phyloP scores from a whole-genome alignment of 2,113 vertebrate genomes.

The Pelecanoides urinatrix region DNA sequence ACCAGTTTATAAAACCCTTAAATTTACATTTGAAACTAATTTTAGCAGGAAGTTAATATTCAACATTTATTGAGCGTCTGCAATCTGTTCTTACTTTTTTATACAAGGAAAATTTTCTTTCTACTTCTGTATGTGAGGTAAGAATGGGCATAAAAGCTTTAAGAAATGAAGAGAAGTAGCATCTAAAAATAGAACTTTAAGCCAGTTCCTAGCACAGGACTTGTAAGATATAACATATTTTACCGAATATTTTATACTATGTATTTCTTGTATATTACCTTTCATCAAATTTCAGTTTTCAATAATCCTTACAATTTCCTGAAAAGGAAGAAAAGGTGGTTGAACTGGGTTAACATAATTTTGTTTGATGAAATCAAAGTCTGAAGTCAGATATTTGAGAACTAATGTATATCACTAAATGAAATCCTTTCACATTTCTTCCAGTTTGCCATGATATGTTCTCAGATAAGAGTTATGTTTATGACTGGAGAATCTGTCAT shows the following conservation, averaged over 20 bases:
- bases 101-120: neutral
- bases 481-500: neutral
- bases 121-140: neutral
- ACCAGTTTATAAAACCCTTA: neutral
- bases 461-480: neutral
- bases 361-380: neutral
- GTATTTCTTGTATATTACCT: neutral
- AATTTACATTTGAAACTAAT: neutral
- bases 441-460: neutral
- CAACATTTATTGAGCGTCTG: neutral
- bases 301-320: neutral
- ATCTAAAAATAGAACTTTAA: neutral
- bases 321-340: neutral
- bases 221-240: neutral
- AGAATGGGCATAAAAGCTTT: neutral
- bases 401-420: neutral
- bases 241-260: neutral
- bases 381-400: constrained; percentile 27
- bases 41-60: neutral
- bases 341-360: neutral
- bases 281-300: constrained; percentile 8
- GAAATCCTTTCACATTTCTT: neutral
- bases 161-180: neutral
- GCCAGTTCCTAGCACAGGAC: neutral
- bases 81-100: neutral